Base-by-base conservation (phyloP, 2,888 invertebrate genomes). In the Cryptus viduatorius region DNA sequence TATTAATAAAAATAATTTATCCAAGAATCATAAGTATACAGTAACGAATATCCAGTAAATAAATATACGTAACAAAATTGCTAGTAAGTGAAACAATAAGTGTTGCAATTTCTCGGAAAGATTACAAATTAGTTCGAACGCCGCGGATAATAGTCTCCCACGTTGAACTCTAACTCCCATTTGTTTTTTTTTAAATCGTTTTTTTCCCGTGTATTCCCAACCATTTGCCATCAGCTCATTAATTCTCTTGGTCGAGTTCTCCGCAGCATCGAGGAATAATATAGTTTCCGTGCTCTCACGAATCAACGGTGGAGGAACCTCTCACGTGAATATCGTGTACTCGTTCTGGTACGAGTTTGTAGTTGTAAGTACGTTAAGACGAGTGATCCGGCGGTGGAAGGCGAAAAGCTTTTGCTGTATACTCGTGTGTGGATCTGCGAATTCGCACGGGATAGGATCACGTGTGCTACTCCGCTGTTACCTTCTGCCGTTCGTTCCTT, bases 391-490 rank as follows among this genome's bases (percentile, higher is more conserved):
- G 14, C 3, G 12, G 59, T 37, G 4, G 37, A 37, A 71, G 16
- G 50, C 37, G 71, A 53, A 24, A 53, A 56, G 71, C 44, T 14
- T 24, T 56, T 10, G 42, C 69, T 72, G 19, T 19, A 48, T 24
- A 19, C 61, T 75, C 73, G 24, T 29, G 61, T 75, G 48, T n/a
- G 19, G 56, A 56, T 59, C 56, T 12, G 71, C 53, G 42, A 72
- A 72, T 42, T 42, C 56, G 71, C 71, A 44, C 56, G 56, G 73
- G 46, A 64, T 75, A 24, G 73, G 64, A 75, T 64, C 73, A 75
- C 73, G 73, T 61, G 73, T 75, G 73, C 73, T 73, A 61, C 73
- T 61, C 73, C 48, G 31, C 59, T 24, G 59, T 64, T 75, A 75
- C 61, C 61, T 75, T 75, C 73, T 10, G 31, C 44, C 10, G 65